These are phyloP conservation scores for Pocillopora grandis DNA, from an alignment of 92 coral and sea anemone species.

Conservation along the genomic window DNA sequence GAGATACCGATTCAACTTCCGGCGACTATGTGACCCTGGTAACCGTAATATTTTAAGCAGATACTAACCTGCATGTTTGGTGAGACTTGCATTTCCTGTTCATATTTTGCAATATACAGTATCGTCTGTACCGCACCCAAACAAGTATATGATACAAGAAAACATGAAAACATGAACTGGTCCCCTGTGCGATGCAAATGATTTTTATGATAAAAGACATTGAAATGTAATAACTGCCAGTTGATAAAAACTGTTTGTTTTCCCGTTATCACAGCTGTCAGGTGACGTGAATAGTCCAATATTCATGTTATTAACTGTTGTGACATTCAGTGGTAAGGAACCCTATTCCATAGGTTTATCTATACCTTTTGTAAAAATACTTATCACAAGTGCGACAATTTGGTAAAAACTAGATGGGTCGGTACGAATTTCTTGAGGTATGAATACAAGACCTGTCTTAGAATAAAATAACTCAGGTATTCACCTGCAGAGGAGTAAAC, in stretches of 20 bases:
- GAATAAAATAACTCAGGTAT: not conserved
- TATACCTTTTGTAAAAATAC: too few species aligned
- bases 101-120: too few species aligned
- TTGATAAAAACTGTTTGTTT: not conserved
- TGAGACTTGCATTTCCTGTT: too few species aligned
- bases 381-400: too few species aligned
- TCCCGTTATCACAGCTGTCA: slow-evolving; percentile 1
- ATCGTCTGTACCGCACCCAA: too few species aligned
- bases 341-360: not conserved
- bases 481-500: slow-evolving; percentile 20
- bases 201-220: not conserved
- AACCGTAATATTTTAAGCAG: too few species aligned
- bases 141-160: too few species aligned
- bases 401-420: too few species aligned
- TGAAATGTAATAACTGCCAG: not conserved
- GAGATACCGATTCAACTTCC: too few species aligned
- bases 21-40: too few species aligned
- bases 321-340: not conserved
- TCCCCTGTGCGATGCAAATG: not conserved
- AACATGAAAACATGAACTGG: too few species aligned
- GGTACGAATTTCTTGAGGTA: not conserved
- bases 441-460: not conserved
- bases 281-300: not conserved
- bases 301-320: not conserved
- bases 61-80: too few species aligned